Evolutionary conservation across 2,797 vertebrate genomes (phyloP).

Genomic region (Pagetopsis macropterus): DNA sequence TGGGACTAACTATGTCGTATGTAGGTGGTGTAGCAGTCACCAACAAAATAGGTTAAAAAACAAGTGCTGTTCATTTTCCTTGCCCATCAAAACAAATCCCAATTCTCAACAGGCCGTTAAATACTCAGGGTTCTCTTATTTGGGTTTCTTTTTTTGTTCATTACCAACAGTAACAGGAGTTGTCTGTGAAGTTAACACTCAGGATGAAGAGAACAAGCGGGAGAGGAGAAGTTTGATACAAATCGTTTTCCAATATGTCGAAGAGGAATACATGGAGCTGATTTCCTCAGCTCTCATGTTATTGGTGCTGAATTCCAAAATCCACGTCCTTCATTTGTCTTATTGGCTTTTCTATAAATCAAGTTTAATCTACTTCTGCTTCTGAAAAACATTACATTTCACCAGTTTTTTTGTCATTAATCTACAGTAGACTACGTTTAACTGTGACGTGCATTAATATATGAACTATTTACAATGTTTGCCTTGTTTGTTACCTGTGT

Average conservation of each 20-base stretch:
- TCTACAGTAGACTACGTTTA: not conserved
- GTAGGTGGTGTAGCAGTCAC: slow-evolving; percentile 64
- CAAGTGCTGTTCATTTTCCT: slow-evolving; percentile 54
- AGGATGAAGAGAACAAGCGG: slow-evolving; percentile 51
- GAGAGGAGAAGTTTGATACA: slow-evolving; percentile 52
- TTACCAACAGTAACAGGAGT: slow-evolving; percentile 48
- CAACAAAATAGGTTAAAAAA: slow-evolving; percentile 68
- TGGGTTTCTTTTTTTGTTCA: slow-evolving; percentile 49
- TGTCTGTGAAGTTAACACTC: slow-evolving; percentile 51
- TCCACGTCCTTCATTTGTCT: slow-evolving; percentile 30
- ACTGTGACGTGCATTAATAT: slow-evolving; percentile 14
- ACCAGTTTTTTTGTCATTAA: too few species aligned
- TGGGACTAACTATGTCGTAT: slow-evolving; percentile 60
- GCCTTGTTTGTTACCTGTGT: not conserved
- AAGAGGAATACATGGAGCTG: slow-evolving; percentile 38
- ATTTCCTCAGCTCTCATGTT: slow-evolving; percentile 52
- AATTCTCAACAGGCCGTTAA: slow-evolving; percentile 48
- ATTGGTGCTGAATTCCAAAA: slow-evolving; percentile 37
- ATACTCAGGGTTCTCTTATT: slow-evolving; percentile 54
- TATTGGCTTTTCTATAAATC: slow-evolving; percentile 17
- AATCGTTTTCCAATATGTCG: slow-evolving; percentile 57
- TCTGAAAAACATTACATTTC: slow-evolving; percentile 2
- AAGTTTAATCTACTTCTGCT: slow-evolving; percentile 27
- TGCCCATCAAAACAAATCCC: slow-evolving; percentile 48
- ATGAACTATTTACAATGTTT: not conserved